Evolutionary conservation across 2,113 vertebrate genomes (phyloP).

Genomic region (Coptodon bakossiorum): DNA sequence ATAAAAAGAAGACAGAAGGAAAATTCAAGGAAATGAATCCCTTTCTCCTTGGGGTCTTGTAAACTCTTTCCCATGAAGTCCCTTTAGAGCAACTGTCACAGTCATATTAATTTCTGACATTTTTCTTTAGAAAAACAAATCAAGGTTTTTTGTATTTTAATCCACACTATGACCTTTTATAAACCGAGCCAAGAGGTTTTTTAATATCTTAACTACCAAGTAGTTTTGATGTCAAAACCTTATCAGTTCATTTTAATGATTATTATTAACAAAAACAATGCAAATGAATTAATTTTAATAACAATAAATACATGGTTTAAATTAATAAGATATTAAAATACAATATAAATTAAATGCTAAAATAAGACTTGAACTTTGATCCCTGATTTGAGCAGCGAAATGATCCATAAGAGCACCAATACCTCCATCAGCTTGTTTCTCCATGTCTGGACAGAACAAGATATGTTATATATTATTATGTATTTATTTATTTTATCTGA

Average conservation of each 20-base stretch:
- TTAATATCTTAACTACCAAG: neutral
- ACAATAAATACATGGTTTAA: neutral
- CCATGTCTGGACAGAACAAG: no score
- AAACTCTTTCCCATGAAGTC: neutral
- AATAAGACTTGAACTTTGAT: no score
- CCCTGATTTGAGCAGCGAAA: no score
- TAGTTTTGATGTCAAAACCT: neutral
- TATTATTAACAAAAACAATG: neutral
- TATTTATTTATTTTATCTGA: neutral
- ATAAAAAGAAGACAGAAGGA: neutral
- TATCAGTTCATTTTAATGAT: neutral
- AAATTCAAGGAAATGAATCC: neutral
- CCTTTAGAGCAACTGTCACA: neutral
- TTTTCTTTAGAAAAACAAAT: neutral
- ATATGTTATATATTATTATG: no score
- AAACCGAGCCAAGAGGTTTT: neutral
- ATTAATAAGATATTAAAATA: neutral
- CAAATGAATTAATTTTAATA: neutral
- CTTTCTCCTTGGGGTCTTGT: neutral
- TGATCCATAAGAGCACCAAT: no score
- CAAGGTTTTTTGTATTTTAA: neutral
- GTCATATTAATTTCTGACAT: neutral
- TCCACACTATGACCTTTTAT: neutral
- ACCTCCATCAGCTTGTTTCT: no score
- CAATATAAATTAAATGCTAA: neutral